Percentiles rank a stretch among this genome's conserved stretches.
Evolutionary conservation across 1,140 invertebrate genomes (phyloP).

Genomic region (Brachionus rubens): DNA sequence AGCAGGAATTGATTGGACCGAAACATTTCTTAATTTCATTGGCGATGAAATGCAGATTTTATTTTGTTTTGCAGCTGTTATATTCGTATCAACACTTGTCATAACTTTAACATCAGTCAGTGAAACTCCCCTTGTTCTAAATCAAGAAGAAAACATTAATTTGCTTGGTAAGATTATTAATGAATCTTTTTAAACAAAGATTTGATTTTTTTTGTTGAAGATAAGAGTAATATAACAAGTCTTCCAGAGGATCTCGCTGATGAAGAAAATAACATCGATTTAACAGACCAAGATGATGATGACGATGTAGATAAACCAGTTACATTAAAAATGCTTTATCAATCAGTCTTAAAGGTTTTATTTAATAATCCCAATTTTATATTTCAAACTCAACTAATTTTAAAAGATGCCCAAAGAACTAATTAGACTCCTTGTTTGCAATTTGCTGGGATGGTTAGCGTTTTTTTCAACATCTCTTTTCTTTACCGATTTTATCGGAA

Average conservation of each 20-base stretch:
- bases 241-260: conserved; percentile 19
- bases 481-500: conserved; percentile 38
- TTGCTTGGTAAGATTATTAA: neutral
- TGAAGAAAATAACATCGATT: neutral
- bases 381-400: too few species aligned
- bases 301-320: conserved; percentile 41
- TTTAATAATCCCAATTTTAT: too few species aligned
- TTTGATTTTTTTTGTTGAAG: neutral
- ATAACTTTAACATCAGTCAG: conserved; percentile 24
- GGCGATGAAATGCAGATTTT: conserved; percentile 37
- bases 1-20: conserved; percentile 62
- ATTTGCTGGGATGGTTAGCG: conserved; percentile 38
- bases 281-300: neutral
- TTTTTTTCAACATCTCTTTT: conserved; percentile 40
- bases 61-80: conserved; percentile 25
- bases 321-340: conserved; percentile 26
- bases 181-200: too few species aligned
- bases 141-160: neutral
- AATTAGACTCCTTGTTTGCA: neutral
- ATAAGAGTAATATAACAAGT: conserved; percentile 9
- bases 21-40: conserved; percentile 47
- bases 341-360: conserved; percentile 3
- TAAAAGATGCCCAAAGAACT: conserved; percentile 37
- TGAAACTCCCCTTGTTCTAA: conserved; percentile 12
- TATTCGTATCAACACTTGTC: conserved; percentile 1